These are phyloP conservation scores for Colostygia pectinataria DNA, from an alignment of 2,888 invertebrate species.

Conservation along the genomic window DNA sequence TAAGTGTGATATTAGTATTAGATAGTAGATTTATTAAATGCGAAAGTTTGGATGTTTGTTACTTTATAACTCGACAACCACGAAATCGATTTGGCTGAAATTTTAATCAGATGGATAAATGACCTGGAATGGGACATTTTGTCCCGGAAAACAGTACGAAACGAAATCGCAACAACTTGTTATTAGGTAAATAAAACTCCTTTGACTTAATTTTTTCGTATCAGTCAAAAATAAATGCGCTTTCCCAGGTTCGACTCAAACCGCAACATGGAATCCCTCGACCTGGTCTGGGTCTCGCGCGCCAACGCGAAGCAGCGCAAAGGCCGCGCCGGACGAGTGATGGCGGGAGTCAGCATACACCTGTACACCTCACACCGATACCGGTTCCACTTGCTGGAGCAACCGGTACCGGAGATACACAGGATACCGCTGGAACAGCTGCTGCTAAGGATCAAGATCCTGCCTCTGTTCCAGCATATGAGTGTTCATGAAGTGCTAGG, in stretches of 20 bases:
- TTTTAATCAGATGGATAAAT: too few species aligned
- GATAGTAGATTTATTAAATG: too few species aligned
- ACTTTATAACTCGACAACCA: too few species aligned
- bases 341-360: constrained; percentile 93
- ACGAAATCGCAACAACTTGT: too few species aligned
- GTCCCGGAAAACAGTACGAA: too few species aligned
- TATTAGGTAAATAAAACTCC: too few species aligned
- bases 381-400: constrained; percentile 85
- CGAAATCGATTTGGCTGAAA: too few species aligned
- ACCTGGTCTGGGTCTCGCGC: constrained; percentile 94
- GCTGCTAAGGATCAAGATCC: constrained; percentile 88
- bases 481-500: constrained; percentile 81
- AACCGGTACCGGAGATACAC: constrained; percentile 95
- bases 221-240: too few species aligned
- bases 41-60: too few species aligned
- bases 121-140: too few species aligned
- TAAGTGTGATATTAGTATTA: too few species aligned
- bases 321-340: constrained; percentile 95
- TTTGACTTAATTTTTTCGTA: too few species aligned
- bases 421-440: constrained; percentile 93
- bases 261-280: constrained; percentile 93
- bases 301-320: constrained; percentile 95
- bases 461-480: constrained; percentile 77
- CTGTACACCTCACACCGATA: constrained; percentile 90
- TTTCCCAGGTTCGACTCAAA: constrained; percentile 88